Evolutionary conservation across 2,888 invertebrate genomes (phyloP).

Genomic region (Stenodera caucasica): DNA sequence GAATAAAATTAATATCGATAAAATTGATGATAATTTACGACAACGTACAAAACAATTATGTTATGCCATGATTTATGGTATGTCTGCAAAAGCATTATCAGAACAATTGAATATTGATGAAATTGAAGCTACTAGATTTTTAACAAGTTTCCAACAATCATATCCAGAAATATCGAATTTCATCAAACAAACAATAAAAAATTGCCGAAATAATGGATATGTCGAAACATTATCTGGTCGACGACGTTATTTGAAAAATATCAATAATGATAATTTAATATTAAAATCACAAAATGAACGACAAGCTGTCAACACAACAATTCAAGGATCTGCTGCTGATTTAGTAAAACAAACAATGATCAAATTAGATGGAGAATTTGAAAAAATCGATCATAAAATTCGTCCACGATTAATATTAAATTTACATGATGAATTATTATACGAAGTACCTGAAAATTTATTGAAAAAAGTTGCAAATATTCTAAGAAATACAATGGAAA

Average conservation of each 20-base stretch:
- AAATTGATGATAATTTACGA: conserved; percentile 76
- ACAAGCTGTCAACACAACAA: conserved; percentile 94
- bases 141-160: conserved; percentile 76
- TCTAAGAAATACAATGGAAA: conserved; percentile 80
- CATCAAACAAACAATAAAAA: conserved; percentile 58
- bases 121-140: conserved; percentile 76
- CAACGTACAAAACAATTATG: conserved; percentile 91
- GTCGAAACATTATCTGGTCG: conserved; percentile 83
- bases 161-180: conserved; percentile 73
- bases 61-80: conserved; percentile 97
- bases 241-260: conserved; percentile 75
- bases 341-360: conserved; percentile 91
- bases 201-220: conserved; percentile 72
- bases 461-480: conserved; percentile 62
- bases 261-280: conserved; percentile 57
- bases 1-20: conserved; percentile 67
- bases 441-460: conserved; percentile 73
- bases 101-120: conserved; percentile 78
- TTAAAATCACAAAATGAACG: conserved; percentile 79
- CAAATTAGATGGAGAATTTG: conserved; percentile 66
- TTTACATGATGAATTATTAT: conserved; percentile 95
- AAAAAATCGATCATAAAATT: conserved; percentile 38
- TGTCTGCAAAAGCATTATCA: conserved; percentile 81
- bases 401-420: conserved; percentile 77
- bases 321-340: conserved; percentile 97